phyloP scores from a whole-genome alignment of 2,888 invertebrate species.

The Apotomis capreana region DNA sequence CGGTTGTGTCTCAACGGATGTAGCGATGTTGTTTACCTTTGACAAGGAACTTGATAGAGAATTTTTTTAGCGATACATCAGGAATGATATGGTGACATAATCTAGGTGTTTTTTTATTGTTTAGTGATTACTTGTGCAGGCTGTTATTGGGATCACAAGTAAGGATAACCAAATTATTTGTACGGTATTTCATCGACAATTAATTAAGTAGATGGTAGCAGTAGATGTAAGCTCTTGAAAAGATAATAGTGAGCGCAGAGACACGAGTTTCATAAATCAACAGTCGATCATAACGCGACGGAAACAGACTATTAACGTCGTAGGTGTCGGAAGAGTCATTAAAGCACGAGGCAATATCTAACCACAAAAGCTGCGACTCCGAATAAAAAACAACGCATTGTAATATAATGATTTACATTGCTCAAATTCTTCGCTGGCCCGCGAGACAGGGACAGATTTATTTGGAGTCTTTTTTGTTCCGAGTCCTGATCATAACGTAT shows the following conservation, averaged over 20 bases:
- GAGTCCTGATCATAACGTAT: conserved; percentile 77
- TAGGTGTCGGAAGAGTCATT: conserved; percentile 55
- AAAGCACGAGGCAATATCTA: conserved; percentile 63
- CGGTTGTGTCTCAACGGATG: no score
- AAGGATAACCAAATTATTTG: no score
- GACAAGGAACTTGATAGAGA: no score
- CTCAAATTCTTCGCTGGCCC: conserved; percentile 75
- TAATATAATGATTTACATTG: conserved; percentile 82
- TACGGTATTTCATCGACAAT: no score
- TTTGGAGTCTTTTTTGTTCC: conserved; percentile 73
- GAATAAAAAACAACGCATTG: conserved; percentile 74
- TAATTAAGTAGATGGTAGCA: no score
- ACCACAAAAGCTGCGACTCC: conserved; percentile 69
- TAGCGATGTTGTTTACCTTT: no score
- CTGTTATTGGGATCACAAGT: no score
- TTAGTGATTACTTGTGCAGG: no score
- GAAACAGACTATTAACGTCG: conserved; percentile 51
- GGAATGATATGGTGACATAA: no score
- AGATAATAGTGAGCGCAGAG: background rate
- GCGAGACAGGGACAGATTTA: conserved; percentile 77
- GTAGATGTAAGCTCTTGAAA: background rate
- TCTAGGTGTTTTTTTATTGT: no score
- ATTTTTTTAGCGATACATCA: no score
- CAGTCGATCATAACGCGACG: conserved; percentile 46
- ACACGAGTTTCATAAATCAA: conserved; percentile 13